Conservation (phyloP, 2,888 invertebrate genomes). For the Drosophila neotestacea region DNA sequence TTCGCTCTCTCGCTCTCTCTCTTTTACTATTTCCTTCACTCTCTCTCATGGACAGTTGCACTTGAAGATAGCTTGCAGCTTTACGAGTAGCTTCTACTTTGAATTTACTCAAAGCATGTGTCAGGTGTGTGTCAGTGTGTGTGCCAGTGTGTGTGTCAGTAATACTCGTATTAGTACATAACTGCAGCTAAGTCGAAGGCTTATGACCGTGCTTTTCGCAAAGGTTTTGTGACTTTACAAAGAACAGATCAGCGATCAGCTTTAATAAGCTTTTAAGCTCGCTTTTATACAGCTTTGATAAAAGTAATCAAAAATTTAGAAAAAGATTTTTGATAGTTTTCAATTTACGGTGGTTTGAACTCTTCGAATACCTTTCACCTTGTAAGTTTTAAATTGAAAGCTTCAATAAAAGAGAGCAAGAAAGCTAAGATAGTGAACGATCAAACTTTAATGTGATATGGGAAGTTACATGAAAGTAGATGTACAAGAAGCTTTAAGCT, state of each 20-base stretch:
- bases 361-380: too few relatives aligned
- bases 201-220: background rate
- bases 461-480: too few relatives aligned
- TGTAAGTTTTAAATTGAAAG: too few relatives aligned
- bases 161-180: conserved; percentile 1
- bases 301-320: background rate
- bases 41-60: background rate
- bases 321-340: background rate
- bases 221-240: background rate
- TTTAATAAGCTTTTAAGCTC: conserved; percentile 1
- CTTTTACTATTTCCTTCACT: background rate
- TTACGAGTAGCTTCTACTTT: conserved; percentile 12
- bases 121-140: conserved; percentile 10
- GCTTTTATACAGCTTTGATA: background rate
- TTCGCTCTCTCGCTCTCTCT: conserved; percentile 5
- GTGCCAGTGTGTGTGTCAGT: background rate
- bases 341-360: too few relatives aligned
- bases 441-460: too few relatives aligned
- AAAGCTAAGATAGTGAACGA: too few relatives aligned
- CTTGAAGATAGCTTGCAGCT: conserved; percentile 7
- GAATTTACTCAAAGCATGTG: conserved; percentile 1
- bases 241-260: background rate
- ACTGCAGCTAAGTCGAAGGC: background rate
- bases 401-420: too few relatives aligned
- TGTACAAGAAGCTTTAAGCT: background rate